phyloP scores from a whole-genome alignment of 2,113 vertebrate genomes.

The Narcine bancroftii region DNA sequence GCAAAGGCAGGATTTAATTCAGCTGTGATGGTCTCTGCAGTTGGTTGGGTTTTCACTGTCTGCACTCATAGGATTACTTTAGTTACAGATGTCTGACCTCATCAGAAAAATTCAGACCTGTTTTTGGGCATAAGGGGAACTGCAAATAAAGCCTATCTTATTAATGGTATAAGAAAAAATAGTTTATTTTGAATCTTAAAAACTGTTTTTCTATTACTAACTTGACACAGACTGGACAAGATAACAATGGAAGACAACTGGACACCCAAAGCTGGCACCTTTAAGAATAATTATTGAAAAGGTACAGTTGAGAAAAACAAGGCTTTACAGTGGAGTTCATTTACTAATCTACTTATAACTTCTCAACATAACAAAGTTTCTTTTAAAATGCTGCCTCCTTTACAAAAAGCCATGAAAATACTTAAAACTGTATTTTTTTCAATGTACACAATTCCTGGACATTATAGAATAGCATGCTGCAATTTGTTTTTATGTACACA shows the following conservation, averaged over 20 bases:
- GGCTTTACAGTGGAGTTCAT: not conserved
- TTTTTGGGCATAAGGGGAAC: not conserved
- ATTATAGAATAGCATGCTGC: slow-evolving; percentile 24
- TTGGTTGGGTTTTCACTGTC: not conserved
- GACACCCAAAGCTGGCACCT: not conserved
- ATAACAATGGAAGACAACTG: slow-evolving; percentile 2
- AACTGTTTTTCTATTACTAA: not conserved
- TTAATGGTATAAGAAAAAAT: not conserved
- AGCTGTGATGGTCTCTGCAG: not conserved
- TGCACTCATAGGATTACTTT: not conserved
- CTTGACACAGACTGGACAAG: not conserved
- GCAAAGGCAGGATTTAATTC: not conserved
- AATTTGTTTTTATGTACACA: slow-evolving; percentile 25
- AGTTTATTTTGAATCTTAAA: not conserved
- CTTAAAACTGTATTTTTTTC: slow-evolving; percentile 33
- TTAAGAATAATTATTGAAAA: slow-evolving; percentile 14
- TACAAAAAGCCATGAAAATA: slow-evolving; percentile 30
- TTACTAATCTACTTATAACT: slow-evolving; percentile 31
- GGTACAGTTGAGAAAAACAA: slow-evolving; percentile 25
- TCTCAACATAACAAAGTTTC: slow-evolving; percentile 29
- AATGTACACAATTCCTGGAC: slow-evolving; percentile 32
- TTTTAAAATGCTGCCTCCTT: slow-evolving; percentile 9
- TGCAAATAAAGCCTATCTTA: not conserved
- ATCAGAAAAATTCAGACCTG: not conserved
- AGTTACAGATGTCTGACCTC: not conserved